Base-by-base conservation (phyloP, 2,888 invertebrate genomes). In the Volucella inanis region DNA sequence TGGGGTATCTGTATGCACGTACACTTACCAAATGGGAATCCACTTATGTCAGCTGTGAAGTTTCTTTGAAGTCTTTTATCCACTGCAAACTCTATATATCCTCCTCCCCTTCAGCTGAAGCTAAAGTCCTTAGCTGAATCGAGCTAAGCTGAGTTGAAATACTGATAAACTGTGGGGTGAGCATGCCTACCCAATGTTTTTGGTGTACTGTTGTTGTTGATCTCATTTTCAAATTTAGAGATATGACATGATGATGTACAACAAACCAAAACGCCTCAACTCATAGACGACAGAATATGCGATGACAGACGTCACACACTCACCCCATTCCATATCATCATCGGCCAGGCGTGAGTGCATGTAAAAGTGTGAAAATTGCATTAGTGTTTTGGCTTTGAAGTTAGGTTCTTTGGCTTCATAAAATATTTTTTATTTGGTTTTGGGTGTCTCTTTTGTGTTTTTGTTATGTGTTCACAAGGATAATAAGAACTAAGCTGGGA, bases 1-100 rank as follows among this genome's bases (percentile, higher is more conserved):
- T 49, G 49, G 15, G 68, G 12, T 12, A 55, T 15, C 0, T 0
- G n/a, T 18, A 4, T n/a, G 39, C 10, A 14, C 54, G 11, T 45
- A 6, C 85, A 85, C 85, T 85, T 81, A 85, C 81, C 81, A 85
- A 85, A 85, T 85, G 85, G 85, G 85, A 85, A 85, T 85, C 81
- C 85, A 85, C 85, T 85, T 85, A 85, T 85, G 85, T 85, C 85
- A 85, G 85, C 85, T 85, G 85, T 85, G 85, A 85, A 85, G 85
- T 85, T 85, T 85, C 85, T 85, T 85, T 81, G 85, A 85, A 85
- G 85, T 81, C 76, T 85, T 85, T 81, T 77, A 85, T 85, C 81
- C 85, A 85, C 85, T 85, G 71, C 80, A 57, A 39, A 47, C 71
- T 22, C 62, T 22, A 45, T 52, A 76, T 61, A 61, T 71, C 67